Evolutionary conservation across 2,797 vertebrate species (phyloP), one percentile per base, ranked within the genome.

Genomic region (Fringilla coelebs): DNA sequence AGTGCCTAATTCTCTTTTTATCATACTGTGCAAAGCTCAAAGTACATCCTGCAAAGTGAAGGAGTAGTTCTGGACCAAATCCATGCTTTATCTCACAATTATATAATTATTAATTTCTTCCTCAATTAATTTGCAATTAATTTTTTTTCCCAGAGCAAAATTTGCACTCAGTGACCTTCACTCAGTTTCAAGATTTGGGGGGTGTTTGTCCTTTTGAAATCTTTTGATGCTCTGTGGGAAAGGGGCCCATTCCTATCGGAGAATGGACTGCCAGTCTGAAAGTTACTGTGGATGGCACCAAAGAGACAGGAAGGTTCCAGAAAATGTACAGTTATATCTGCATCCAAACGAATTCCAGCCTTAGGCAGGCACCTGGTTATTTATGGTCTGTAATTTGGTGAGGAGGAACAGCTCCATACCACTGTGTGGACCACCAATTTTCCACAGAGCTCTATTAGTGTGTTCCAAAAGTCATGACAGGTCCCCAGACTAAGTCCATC

Each of bases 11-110:
- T 51, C 49, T 65, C 76, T 38, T 74, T 80, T 84, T 93, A 95
- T 88, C 36, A 20, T 8, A 18, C 17, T 4, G 19, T 73, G 77
- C 86, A 90, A 87, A 95, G 93, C 45, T 90, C 92, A 71, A 85
- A 86, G 96, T 91, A 16, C 52, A 7, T 57, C 54, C 63, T 76
- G 41, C 63, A 43, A 70, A 72, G 17, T 24, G 34, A 55, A 78
- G 70, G 67, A 48, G 81, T 21, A 82, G 48, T 49, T 89, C 78
- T 57, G 61, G 32, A 65, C 65, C 45, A 71, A 78, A 85, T 63
- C 67, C 26, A 34, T 7, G 6, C 17, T 79, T 87, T 87, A 93
- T 93, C 77, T 90, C 71, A 29, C 13, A 70, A 32, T 65, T 40
- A 86, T 60, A 18, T 71, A 76, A 55, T 45, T 70, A 76, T 66